Evolutionary conservation across 2,113 vertebrate species (phyloP), one percentile per base, ranked within the genome.

Genomic region (Sturnus vulgaris): DNA sequence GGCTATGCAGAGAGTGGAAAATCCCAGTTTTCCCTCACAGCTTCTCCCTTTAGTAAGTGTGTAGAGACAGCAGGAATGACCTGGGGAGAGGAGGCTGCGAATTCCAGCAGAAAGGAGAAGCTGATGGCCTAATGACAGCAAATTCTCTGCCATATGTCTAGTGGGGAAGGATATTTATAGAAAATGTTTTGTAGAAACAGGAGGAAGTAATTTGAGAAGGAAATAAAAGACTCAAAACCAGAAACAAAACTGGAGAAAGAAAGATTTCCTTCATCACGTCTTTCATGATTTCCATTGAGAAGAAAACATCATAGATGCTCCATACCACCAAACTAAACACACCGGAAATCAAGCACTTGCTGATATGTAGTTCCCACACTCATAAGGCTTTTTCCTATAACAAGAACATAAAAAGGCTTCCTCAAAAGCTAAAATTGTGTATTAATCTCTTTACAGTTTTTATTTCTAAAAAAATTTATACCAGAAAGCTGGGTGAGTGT

Each of bases 61-160:
- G 8, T 33, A 70, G 70, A 78, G 17, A 57, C 0, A 5, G 64
- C 22, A 13, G 53, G 25, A 84, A 86, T 72, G 30, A n/a, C 24
- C n/a, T 33, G n/a, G 17, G 18, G 3, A 85, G 27, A 81, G 30
- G 30, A 44, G 31, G 7, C 39, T 73, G 15, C 0, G 0, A 69
- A 37, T 55, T 47, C 46, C 2, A 2, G 46, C 40, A 94, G 53
- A 75, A 69, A 63, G 17, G 11, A 86, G 57, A 70, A 66, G 22
- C 3, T 92, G 65, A 27, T 4, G 5, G 37, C 15, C 17, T 64
- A 44, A 35, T 22, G 28, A 33, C 3, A 3, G 52, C 31, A 53
- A 39, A 65, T 83, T 25, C 28, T 77, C 71, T 59, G 22, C 12
- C 71, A 35, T 14, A 3, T 11, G 22, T 35, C 35, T 49, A 39